Percentiles rank a stretch among this genome's conserved stretches.
Conservation (phyloP, 2,888 invertebrate species). For the Drosophila flavopinicola region DNA sequence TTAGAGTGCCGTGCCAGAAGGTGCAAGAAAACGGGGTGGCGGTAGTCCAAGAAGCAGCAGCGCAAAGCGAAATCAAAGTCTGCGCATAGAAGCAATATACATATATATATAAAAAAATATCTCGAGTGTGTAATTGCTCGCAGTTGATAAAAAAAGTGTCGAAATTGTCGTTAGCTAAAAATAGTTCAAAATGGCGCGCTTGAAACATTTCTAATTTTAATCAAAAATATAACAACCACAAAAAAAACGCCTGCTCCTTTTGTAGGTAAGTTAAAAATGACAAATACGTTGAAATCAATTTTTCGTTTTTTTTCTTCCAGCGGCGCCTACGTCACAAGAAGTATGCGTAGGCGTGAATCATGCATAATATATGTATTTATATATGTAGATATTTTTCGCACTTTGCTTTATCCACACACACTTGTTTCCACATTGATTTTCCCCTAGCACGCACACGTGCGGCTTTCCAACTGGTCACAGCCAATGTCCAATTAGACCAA, state of each 20-base stretch:
- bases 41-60: conserved; percentile 39
- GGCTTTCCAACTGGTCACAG: conserved; percentile 47
- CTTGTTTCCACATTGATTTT: conserved; percentile 66
- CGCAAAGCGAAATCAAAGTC: conserved; percentile 51
- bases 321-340: conserved; percentile 35
- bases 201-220: conserved; percentile 78
- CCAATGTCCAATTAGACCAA: conserved; percentile 53
- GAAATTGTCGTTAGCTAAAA: conserved; percentile 40
- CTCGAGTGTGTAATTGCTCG: conserved; percentile 42
- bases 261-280: conserved; percentile 53
- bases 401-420: conserved; percentile 27
- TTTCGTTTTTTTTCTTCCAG: conserved; percentile 8
- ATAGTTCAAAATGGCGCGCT: conserved; percentile 79
- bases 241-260: conserved; percentile 10
- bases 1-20: conserved; percentile 31
- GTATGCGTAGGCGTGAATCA: conserved; percentile 59
- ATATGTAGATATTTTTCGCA: conserved; percentile 16
- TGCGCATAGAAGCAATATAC: conserved; percentile 52
- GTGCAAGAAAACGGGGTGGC: conserved; percentile 34
- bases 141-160: conserved; percentile 43
- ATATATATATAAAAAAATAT: conserved; percentile 32
- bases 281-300: conserved; percentile 3
- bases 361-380: conserved; percentile 11
- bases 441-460: conserved; percentile 44
- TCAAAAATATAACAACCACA: conserved; percentile 15